These are phyloP conservation scores for Graphium colonna DNA, from an alignment of 2,888 invertebrate genomes.

Conservation along the genomic window DNA sequence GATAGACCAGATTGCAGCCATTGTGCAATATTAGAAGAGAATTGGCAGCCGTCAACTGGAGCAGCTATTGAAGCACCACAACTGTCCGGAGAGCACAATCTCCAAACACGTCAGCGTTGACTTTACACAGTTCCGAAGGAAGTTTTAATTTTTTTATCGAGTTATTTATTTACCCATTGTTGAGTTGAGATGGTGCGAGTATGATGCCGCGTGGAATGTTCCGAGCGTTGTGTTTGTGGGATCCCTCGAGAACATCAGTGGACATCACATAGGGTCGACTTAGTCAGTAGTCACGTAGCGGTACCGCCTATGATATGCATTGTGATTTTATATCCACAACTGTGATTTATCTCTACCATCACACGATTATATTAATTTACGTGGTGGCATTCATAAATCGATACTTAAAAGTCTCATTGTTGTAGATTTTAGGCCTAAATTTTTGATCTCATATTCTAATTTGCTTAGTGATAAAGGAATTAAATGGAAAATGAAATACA, in stretches of 20 bases:
- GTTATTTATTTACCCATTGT: constrained; percentile 58
- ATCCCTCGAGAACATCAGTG: constrained; percentile 49
- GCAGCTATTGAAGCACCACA: constrained; percentile 49
- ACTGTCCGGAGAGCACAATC: constrained; percentile 38
- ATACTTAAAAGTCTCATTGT: constrained; percentile 73
- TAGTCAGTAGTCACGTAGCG: constrained; percentile 65
- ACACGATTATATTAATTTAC: constrained; percentile 59
- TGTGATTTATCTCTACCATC: constrained; percentile 76
- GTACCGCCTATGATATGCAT: constrained; percentile 73
- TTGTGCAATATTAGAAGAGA: constrained; percentile 55
- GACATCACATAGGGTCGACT: constrained; percentile 43
- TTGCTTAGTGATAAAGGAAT: constrained; percentile 71
- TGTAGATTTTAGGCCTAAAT: constrained; percentile 78
- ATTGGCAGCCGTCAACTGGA: constrained; percentile 60
- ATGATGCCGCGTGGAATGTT: constrained; percentile 15
- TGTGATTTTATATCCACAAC: constrained; percentile 73
- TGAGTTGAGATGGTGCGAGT: constrained; percentile 46
- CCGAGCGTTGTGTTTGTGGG: constrained; percentile 1
- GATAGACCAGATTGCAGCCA: constrained; percentile 55
- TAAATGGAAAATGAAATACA: background rate
- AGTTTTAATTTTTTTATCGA: constrained; percentile 53
- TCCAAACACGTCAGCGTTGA: constrained; percentile 53
- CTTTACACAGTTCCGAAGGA: constrained; percentile 53
- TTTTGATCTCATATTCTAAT: constrained; percentile 80
- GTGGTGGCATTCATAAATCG: constrained; percentile 74